Conservation (phyloP, 1,140 invertebrate species). For the Calosoma granatense region DNA sequence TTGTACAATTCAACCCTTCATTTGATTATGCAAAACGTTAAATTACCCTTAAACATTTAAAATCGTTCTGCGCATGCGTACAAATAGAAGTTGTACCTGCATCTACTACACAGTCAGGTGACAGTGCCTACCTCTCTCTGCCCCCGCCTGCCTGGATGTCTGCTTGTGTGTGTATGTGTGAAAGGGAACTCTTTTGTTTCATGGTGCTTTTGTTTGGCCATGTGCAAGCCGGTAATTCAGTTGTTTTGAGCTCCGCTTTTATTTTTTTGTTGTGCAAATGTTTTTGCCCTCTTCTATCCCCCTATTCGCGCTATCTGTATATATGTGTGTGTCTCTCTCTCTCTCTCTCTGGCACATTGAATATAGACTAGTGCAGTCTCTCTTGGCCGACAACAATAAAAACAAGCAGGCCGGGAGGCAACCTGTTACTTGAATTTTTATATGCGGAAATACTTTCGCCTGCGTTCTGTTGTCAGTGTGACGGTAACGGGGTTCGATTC, state of each 20-base stretch:
- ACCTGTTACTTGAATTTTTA: background rate
- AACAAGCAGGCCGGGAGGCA: background rate
- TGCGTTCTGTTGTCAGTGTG: too few species aligned
- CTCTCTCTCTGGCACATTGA: too few species aligned
- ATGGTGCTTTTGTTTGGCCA: background rate
- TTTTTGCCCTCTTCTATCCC: background rate
- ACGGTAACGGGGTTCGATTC: too few species aligned
- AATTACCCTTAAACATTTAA: background rate
- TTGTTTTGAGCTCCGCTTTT: background rate
- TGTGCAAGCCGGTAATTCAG: background rate
- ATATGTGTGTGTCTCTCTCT: too few species aligned
- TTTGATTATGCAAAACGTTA: background rate
- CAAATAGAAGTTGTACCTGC: too few species aligned
- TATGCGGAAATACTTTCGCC: background rate
- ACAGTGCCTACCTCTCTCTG: too few species aligned
- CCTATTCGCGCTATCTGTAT: background rate
- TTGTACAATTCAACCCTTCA: background rate
- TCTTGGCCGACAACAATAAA: background rate
- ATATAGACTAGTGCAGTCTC: too few species aligned
- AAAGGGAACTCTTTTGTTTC: background rate
- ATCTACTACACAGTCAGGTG: background rate
- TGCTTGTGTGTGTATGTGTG: too few species aligned
- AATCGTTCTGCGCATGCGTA: too few species aligned
- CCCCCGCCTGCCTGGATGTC: too few species aligned
- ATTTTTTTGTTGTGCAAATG: background rate